These are phyloP conservation scores for Adelphocoris suturalis DNA, from an alignment of 2,888 invertebrate genomes.

Conservation along the genomic window DNA sequence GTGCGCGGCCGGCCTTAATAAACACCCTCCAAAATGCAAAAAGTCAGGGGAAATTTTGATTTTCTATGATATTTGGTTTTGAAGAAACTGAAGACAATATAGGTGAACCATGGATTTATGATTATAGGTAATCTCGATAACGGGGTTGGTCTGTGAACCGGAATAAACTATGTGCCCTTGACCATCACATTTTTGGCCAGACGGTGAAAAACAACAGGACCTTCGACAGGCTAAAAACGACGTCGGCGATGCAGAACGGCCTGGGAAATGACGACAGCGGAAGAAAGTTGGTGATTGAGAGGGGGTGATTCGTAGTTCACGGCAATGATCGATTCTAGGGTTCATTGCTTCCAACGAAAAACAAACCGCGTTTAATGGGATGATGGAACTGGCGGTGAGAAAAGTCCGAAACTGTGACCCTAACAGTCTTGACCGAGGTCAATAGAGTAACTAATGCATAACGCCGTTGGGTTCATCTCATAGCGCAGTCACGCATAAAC, in stretches of 20 bases:
- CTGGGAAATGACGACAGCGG: background rate
- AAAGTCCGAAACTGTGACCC: background rate
- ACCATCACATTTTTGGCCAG: conserved; percentile 12
- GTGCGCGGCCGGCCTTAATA: too few relatives aligned
- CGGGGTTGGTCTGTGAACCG: background rate
- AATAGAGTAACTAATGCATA: too few relatives aligned
- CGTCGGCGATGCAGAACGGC: background rate
- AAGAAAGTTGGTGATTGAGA: background rate
- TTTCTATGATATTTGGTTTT: too few relatives aligned
- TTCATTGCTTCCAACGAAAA: background rate
- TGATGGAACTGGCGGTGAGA: background rate
- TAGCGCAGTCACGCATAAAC: too few relatives aligned
- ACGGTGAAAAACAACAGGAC: background rate
- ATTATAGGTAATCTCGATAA: background rate
- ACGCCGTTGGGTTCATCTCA: too few relatives aligned
- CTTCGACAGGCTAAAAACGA: background rate
- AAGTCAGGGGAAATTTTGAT: too few relatives aligned
- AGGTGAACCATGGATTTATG: background rate
- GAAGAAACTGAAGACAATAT: too few relatives aligned
- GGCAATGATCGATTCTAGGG: background rate
- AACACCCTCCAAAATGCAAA: too few relatives aligned
- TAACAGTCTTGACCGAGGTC: too few relatives aligned
- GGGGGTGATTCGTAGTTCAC: background rate
- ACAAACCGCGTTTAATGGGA: background rate
- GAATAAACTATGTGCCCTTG: background rate